A percentile compares a stretch with the other conserved stretches of the same genome.
phyloP scores from a whole-genome alignment of 1,140 invertebrate genomes.

The Anastrepha ludens region DNA sequence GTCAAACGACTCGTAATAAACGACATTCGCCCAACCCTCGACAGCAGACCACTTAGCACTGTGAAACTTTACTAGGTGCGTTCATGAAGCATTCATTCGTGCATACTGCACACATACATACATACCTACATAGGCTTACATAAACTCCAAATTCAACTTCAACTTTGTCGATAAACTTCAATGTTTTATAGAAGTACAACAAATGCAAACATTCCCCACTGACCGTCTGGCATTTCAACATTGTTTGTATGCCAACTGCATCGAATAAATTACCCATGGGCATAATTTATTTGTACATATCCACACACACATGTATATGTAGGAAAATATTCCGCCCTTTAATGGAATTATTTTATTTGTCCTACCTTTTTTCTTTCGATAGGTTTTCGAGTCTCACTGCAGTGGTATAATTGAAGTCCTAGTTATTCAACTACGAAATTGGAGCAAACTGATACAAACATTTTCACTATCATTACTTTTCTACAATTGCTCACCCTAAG shows the following conservation, averaged over 20 bases:
- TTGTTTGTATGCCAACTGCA: neutral
- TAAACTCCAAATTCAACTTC: no score
- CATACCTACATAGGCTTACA: neutral
- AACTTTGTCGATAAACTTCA: no score
- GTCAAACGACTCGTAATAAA: neutral
- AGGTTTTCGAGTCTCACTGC: neutral
- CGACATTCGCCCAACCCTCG: neutral
- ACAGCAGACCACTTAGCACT: neutral
- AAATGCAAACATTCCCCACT: neutral
- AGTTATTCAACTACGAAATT: constrained; percentile 4
- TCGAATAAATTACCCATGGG: constrained; percentile 26
- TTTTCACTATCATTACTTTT: neutral
- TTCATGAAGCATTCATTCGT: neutral
- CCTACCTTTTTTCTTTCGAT: neutral
- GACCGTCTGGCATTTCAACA: neutral
- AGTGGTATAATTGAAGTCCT: neutral
- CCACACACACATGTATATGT: neutral
- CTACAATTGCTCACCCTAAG: neutral
- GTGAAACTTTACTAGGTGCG: neutral
- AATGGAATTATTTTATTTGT: neutral
- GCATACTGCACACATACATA: neutral
- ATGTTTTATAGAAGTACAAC: no score
- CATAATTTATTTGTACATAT: neutral
- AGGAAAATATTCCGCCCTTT: neutral
- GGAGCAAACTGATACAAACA: neutral